phyloP scores from a whole-genome alignment of 2,797 vertebrate genomes.

The Peromyscus nudipes region DNA sequence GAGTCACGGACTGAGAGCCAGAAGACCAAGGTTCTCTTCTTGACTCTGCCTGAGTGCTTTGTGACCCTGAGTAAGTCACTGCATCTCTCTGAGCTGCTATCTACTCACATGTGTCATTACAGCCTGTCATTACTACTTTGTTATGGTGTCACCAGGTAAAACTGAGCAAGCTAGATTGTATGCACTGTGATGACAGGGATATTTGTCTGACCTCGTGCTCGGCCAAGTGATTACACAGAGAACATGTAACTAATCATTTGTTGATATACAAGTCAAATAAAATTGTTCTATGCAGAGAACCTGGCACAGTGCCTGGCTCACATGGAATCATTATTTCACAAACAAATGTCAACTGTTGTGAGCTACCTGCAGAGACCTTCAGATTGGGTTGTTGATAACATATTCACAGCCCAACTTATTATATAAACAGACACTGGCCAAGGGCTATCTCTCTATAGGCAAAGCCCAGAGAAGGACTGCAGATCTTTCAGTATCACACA shows the following conservation, averaged over 20 bases:
- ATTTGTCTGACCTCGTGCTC: background rate
- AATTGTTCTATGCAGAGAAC: background rate
- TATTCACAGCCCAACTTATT: background rate
- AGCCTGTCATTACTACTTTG: background rate
- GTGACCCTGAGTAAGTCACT: constrained; percentile 51
- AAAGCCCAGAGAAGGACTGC: background rate
- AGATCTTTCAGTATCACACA: background rate
- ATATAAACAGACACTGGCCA: background rate
- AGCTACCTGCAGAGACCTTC: background rate
- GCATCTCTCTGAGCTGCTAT: constrained; percentile 14
- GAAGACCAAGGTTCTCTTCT: background rate
- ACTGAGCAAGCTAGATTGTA: background rate
- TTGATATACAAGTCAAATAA: background rate
- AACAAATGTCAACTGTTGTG: background rate
- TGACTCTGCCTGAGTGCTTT: background rate
- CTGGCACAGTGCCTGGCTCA: background rate
- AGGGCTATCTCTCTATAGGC: background rate
- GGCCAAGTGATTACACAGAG: background rate
- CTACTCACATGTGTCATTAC: background rate
- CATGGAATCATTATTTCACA: background rate
- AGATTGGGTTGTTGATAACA: background rate
- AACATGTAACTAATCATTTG: background rate
- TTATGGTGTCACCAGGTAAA: background rate
- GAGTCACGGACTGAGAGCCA: background rate
- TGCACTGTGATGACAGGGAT: background rate